Conservation (phyloP, 2,113 vertebrate genomes). For the Sceloporus undulatus region DNA sequence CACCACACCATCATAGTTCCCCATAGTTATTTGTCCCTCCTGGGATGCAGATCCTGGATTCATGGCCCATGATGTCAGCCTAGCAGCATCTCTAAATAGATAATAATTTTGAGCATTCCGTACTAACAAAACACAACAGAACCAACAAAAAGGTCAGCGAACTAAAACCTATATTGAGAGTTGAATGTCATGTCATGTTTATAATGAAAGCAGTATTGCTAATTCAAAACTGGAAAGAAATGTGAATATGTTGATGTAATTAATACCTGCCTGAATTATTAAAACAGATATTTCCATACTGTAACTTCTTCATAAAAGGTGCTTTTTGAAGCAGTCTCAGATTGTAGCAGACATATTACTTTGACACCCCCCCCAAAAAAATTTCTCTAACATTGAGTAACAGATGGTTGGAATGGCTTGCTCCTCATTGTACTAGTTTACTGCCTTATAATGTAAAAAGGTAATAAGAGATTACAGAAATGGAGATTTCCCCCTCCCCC, state of each 20-base stretch:
- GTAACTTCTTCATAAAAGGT: not conserved
- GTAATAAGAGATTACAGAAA: conserved; percentile 40
- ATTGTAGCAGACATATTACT: conserved; percentile 20
- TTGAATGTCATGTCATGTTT: conserved; percentile 17
- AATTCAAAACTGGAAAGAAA: conserved; percentile 27
- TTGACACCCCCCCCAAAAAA: not conserved
- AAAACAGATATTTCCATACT: not conserved
- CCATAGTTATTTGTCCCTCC: too few relatives aligned
- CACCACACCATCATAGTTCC: too few relatives aligned
- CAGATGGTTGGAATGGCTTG: conserved; percentile 4
- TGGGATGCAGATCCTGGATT: too few relatives aligned
- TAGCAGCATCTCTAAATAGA: not conserved
- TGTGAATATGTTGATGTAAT: not conserved
- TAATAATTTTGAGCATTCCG: not conserved
- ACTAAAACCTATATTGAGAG: not conserved
- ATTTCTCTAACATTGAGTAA: not conserved
- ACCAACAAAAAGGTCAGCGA: not conserved
- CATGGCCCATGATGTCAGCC: not conserved
- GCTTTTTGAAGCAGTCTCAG: conserved; percentile 7
- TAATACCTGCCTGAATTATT: not conserved
- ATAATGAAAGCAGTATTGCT: conserved; percentile 40
- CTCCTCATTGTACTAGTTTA: conserved; percentile 4
- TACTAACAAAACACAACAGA: not conserved
- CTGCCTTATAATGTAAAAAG: conserved; percentile 9
- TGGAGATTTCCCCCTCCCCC: not conserved